Conservation (phyloP, 2,888 invertebrate species). For the Dasypolia templi region DNA sequence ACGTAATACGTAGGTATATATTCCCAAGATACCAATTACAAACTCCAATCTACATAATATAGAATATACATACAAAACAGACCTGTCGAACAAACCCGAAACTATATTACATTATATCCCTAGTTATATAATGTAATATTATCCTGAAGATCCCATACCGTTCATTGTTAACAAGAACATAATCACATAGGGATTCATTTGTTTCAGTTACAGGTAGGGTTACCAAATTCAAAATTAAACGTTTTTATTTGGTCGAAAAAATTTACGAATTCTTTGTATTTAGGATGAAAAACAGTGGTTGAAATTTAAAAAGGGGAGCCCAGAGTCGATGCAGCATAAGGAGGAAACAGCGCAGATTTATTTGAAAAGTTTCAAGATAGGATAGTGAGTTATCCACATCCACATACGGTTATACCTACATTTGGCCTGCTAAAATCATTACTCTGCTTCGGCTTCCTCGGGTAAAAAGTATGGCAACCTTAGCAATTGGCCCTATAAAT, state of each 20-base stretch:
- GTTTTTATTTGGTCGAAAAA: not conserved
- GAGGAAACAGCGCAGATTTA: no score
- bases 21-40: slow-evolving; percentile 9
- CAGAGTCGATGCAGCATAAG: no score
- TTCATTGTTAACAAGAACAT: slow-evolving; percentile 66
- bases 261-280: not conserved
- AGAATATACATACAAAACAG: not conserved
- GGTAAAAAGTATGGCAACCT: slow-evolving; percentile 1
- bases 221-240: not conserved
- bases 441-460: no score
- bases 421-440: no score
- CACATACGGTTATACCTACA: no score
- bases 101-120: slow-evolving; percentile 49
- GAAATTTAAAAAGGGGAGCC: no score
- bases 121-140: slow-evolving; percentile 31
- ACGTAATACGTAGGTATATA: not conserved
- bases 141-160: slow-evolving; percentile 46
- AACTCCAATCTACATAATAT: not conserved
- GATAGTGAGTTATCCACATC: no score
- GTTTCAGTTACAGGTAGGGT: slow-evolving; percentile 64
- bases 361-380: no score
- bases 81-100: slow-evolving; percentile 46
- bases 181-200: slow-evolving; percentile 74
- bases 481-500: slow-evolving; percentile 73
- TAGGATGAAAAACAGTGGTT: not conserved